Base-by-base conservation (phyloP, 1,140 invertebrate species). In the Drosophila nikananu region DNA sequence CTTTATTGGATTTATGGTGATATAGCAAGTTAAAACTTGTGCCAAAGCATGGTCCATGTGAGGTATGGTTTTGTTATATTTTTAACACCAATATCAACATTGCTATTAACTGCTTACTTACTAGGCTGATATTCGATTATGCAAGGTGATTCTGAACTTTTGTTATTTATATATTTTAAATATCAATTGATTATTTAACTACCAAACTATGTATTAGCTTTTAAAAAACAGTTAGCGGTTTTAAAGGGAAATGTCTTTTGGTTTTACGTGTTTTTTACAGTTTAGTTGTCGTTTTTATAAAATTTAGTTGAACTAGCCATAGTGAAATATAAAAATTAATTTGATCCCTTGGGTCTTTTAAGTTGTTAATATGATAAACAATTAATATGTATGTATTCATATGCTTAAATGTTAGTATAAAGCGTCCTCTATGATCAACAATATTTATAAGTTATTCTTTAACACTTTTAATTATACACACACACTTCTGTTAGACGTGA, bases 11-110 rank as follows among this genome's bases (percentile, higher is more conserved):
- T 12, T 12, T 30, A 15, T 67, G 8, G 13, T 19, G 35, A 71
- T 39, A 30, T 35, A n/a, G 52, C 41, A 49, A 41, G n/a, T 7
- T 8, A 59, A 25, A 35, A 42, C 10, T 49, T 60, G 67, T 72
- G 55, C 44, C 54, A 73, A 60, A 60, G 70, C 52, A 49, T 72
- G 55, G 67, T 71, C 51, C 54, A 27, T 58, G 42, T 70, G 51
- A 48, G 68, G 64, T 71, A 68, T 46, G 32, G 32, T 54, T 23
- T 23, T 32, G 8, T 21, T 30, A 68, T 57, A 8, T 30, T 55
- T 67, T 37, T 19, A 54, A 54, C 30, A 37, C 21, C 15, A 10
- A 39, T n/a, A 37, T 41, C 35, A 72, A 42, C 42, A 37, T 73
- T 51, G 46, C 21, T 52, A 67, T 68, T 32, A 59, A 59, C 46